Conservation (phyloP, 2,888 invertebrate species). For the Synanthedon andrenaeformis region DNA sequence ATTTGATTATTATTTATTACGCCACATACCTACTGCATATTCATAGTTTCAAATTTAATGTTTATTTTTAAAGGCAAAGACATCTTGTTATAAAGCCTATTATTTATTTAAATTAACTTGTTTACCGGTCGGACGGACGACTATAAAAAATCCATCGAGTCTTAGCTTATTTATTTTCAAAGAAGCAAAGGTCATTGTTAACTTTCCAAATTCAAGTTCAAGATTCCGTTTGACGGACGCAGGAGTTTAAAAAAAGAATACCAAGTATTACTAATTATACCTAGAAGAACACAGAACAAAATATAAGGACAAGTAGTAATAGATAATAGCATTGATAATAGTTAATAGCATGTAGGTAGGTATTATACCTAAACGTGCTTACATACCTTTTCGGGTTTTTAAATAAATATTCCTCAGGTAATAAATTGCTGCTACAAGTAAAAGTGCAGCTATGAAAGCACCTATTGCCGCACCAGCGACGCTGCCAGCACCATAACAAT, state of each 20-base stretch:
- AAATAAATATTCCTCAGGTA: constrained; percentile 73
- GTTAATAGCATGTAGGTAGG: not conserved
- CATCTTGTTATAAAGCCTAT: not conserved
- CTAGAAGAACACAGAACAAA: constrained; percentile 3
- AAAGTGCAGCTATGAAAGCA: constrained; percentile 74
- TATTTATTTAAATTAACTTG: not conserved
- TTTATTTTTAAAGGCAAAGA: not conserved
- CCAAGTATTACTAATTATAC: not conserved
- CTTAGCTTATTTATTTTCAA: not conserved
- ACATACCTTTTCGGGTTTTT: constrained; percentile 70
- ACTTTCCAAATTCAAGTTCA: constrained; percentile 13
- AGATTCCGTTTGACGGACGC: constrained; percentile 3
- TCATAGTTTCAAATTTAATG: too few relatives aligned
- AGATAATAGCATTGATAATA: not conserved
- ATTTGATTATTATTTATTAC: too few relatives aligned
- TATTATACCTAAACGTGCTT: not conserved
- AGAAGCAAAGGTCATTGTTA: constrained; percentile 10
- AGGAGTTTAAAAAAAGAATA: too few relatives aligned
- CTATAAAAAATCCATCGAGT: not conserved
- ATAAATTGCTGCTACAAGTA: constrained; percentile 69
- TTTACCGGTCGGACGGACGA: not conserved
- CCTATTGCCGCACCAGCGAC: constrained; percentile 79
- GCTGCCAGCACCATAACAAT: constrained; percentile 77
- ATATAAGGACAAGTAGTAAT: constrained; percentile 3
- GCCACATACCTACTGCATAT: too few relatives aligned